Evolutionary conservation across 2,113 vertebrate species (phyloP).

Genomic region (Hippocampus comes): DNA sequence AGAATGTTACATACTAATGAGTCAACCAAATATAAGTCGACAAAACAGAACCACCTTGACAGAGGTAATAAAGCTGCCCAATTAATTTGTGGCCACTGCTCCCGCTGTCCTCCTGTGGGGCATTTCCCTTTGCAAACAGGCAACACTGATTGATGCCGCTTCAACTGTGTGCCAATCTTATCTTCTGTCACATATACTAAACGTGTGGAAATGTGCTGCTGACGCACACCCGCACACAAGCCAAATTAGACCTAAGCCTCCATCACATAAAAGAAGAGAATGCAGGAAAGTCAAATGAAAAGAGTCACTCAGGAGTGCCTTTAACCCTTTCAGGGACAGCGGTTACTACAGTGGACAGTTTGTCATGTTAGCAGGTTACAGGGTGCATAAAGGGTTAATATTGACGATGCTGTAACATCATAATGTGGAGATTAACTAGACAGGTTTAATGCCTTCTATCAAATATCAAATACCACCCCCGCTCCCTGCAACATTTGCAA

Average conservation of each 20-base stretch:
- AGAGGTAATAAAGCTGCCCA: not conserved
- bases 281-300: slow-evolving; percentile 22
- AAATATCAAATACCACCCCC: too few species aligned
- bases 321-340: slow-evolving; percentile 35
- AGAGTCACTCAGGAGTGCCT: slow-evolving; percentile 35
- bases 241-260: slow-evolving; percentile 14
- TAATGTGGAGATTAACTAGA: too few species aligned
- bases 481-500: too few species aligned
- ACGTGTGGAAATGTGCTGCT: not conserved
- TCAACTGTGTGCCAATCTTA: too few species aligned
- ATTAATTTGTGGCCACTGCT: not conserved
- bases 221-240: not conserved
- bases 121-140: slow-evolving; percentile 2
- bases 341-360: too few species aligned
- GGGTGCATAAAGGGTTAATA: too few species aligned
- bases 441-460: too few species aligned
- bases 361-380: too few species aligned
- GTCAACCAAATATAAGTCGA: too few species aligned
- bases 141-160: not conserved
- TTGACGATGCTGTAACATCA: slow-evolving; percentile 31
- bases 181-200: not conserved
- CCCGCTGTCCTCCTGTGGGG: not conserved
- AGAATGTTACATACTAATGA: not conserved
- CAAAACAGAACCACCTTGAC: not conserved
- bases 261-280: slow-evolving; percentile 18